Conservation (phyloP, 1,140 invertebrate genomes). For the Lordiphosa clarofinis region DNA sequence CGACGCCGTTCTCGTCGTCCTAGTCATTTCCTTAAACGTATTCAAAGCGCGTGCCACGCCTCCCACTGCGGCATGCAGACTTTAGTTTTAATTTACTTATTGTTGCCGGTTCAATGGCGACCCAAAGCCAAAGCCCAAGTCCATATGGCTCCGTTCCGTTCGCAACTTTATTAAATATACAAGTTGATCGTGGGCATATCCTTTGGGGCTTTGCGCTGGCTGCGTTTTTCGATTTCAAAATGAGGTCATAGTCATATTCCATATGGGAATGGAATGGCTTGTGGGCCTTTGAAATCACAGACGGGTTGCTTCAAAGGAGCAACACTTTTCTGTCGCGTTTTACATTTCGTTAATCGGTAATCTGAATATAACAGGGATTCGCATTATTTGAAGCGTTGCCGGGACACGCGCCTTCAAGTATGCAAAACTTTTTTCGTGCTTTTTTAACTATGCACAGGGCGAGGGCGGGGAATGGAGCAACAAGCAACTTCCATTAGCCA, state of each 20-base stretch:
- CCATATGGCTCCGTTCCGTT: slow-evolving; percentile 22
- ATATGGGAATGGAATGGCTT: slow-evolving; percentile 55
- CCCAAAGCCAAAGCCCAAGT: slow-evolving; percentile 11
- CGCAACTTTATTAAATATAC: slow-evolving; percentile 51
- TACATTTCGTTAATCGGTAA: slow-evolving; percentile 45
- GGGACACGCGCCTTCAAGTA: slow-evolving; percentile 35
- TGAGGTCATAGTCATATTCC: slow-evolving; percentile 66
- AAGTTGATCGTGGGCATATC: slow-evolving; percentile 61
- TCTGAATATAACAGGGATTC: slow-evolving; percentile 47
- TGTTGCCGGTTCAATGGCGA: slow-evolving; percentile 69
- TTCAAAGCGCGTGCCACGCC: slow-evolving; percentile 66
- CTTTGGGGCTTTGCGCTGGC: slow-evolving; percentile 69
- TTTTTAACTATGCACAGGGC: no score
- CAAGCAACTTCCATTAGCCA: slow-evolving; percentile 68
- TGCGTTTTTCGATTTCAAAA: slow-evolving; percentile 72
- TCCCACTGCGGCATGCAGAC: slow-evolving; percentile 28
- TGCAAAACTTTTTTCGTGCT: slow-evolving; percentile 31
- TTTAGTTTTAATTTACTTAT: slow-evolving; percentile 74
- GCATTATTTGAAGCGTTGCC: slow-evolving; percentile 66
- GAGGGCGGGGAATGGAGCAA: slow-evolving; percentile 13
- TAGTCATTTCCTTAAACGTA: slow-evolving; percentile 62
- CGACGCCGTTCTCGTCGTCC: slow-evolving; percentile 11
- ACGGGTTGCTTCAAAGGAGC: slow-evolving; percentile 3
- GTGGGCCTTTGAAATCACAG: slow-evolving; percentile 53
- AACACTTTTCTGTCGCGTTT: slow-evolving; percentile 30